These are phyloP conservation scores for Dicranocentrus wangi DNA, from an alignment of 2,888 invertebrate genomes.

Conservation along the genomic window DNA sequence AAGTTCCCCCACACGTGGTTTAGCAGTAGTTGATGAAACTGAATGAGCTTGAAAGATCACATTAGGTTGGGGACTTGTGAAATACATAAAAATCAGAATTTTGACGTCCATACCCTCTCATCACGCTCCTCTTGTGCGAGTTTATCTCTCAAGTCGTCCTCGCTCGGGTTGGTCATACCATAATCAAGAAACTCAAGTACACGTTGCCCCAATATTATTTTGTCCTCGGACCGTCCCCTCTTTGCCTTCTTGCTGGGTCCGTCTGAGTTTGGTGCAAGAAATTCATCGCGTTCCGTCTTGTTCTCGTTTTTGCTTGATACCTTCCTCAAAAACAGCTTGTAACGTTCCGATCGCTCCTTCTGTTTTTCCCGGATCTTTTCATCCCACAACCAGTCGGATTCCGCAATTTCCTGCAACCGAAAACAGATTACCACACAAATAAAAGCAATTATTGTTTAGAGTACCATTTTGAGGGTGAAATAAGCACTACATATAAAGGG, in stretches of 20 bases:
- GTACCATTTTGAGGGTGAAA: too few relatives aligned
- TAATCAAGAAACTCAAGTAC: slow-evolving; percentile 68
- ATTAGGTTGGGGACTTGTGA: too few relatives aligned
- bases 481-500: too few relatives aligned
- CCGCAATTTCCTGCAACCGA: slow-evolving; percentile 89
- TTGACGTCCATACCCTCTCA: slow-evolving; percentile 56
- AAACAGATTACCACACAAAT: too few relatives aligned
- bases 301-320: slow-evolving; percentile 62
- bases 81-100: not conserved
- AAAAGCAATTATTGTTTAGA: slow-evolving; percentile 2
- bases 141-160: slow-evolving; percentile 60
- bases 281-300: slow-evolving; percentile 59
- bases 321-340: slow-evolving; percentile 68
- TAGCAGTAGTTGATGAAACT: too few relatives aligned
- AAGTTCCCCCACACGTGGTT: too few relatives aligned
- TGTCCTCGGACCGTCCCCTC: slow-evolving; percentile 37
- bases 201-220: slow-evolving; percentile 58
- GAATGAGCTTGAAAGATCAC: too few relatives aligned
- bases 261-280: slow-evolving; percentile 46
- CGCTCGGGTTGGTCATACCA: slow-evolving; percentile 67
- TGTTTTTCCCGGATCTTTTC: slow-evolving; percentile 87
- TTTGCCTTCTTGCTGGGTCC: slow-evolving; percentile 36
- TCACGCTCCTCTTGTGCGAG: slow-evolving; percentile 65
- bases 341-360: slow-evolving; percentile 79
- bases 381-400: slow-evolving; percentile 93